Conservation (phyloP, 1,140 invertebrate species). For the Bursaphelenchus mucronatus region DNA sequence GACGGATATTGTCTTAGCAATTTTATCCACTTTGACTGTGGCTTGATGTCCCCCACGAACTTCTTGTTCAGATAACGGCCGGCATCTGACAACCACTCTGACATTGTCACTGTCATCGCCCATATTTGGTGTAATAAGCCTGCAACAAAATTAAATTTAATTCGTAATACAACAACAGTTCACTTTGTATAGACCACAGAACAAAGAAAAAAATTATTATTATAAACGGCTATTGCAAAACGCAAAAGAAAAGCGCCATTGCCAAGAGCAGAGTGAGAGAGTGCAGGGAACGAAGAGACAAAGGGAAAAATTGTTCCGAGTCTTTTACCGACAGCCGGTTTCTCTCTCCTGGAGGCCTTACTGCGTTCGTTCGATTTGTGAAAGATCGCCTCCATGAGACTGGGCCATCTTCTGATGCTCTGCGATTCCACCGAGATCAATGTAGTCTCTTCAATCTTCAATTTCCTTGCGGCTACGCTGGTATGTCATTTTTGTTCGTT, state of each 20-base stretch:
- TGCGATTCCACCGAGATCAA: not conserved
- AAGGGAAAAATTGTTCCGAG: too few species aligned
- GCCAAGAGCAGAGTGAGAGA: too few species aligned
- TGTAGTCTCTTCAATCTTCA: not conserved
- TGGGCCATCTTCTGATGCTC: too few species aligned
- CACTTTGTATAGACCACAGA: not conserved
- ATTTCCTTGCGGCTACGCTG: constrained; percentile 13
- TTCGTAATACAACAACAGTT: not conserved
- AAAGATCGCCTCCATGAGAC: too few species aligned
- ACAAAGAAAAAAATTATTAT: not conserved
- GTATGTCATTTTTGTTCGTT: not conserved
- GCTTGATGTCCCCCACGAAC: constrained; percentile 69
- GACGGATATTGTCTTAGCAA: constrained; percentile 49
- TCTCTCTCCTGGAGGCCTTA: too few species aligned
- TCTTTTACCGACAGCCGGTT: too few species aligned
- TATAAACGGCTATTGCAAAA: too few species aligned
- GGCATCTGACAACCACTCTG: constrained; percentile 78
- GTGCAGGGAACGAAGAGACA: too few species aligned
- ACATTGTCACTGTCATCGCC: constrained; percentile 64
- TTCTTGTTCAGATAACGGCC: constrained; percentile 79
- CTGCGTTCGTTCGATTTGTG: too few species aligned
- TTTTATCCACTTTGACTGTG: constrained; percentile 67
- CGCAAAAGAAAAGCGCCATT: too few species aligned
- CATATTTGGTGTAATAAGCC: not conserved
- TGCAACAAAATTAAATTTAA: constrained; percentile 3